Evolutionary conservation across 2,797 vertebrate species (phyloP), one percentile per base, ranked within the genome.

Genomic region (Protosalanx chinensis): DNA sequence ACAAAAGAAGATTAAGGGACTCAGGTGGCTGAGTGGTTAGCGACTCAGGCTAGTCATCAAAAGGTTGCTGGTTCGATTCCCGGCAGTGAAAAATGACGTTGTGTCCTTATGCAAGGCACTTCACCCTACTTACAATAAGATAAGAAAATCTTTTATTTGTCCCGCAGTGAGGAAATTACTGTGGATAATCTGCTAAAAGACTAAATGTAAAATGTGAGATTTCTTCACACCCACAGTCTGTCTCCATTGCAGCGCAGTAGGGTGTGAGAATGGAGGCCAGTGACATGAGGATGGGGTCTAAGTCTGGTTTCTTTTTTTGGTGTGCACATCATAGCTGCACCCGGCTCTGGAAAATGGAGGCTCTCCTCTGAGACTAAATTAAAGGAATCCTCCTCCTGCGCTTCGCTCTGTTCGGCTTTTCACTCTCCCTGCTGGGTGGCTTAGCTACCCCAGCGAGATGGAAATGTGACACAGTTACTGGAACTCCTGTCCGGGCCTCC

Each of bases 381-480:
- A 90, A 87, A 85, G 81, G 81, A 76, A 79, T 79, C 78, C 67
- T 79, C 78, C 82, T 72, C 80, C 81, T 76, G 77, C 61, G 81
- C 70, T 76, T 79, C 6, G 64, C 78, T 88, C 78, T 71, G 82
- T 82, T 75, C 71, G 63, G 67, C 78, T 71, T 37, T 70, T 78
- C 78, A 81, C 51, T 72, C 67, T 83, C 88, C 84, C 84, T 76
- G 84, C 70, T 80, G 82, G 84, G 75, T 69, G 76, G 81, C 86
- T 84, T 85, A 87, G 83, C 87, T 79, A 78, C 84, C 84, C 86
- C 85, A 87, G 82, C 84, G 81, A 86, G 77, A 89, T 88, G 82
- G 86, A 88, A 90, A 90, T 89, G 82, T 86, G 85, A 85, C 89
- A 90, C 87, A 88, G 87, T 86, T 83, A 80, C 83, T 82, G 73